phyloP scores from a whole-genome alignment of 2,113 vertebrate species.

The Scomber japonicus region DNA sequence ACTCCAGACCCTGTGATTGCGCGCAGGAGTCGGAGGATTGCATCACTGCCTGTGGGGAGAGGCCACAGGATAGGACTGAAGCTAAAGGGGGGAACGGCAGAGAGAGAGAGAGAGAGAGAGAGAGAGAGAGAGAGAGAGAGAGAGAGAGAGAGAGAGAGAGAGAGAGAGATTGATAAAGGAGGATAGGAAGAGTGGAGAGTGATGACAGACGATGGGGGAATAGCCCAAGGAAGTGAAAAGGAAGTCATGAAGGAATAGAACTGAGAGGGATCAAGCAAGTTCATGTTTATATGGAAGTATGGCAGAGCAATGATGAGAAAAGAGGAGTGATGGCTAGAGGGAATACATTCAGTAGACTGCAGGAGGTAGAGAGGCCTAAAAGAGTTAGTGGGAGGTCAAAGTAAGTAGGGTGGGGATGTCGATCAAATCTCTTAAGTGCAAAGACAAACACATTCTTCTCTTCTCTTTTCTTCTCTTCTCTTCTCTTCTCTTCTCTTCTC shows the following conservation, averaged over 20 bases:
- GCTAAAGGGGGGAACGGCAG: not conserved
- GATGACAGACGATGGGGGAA: constrained; percentile 19
- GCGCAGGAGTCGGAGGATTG: constrained; percentile 82
- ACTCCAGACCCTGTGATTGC: constrained; percentile 84
- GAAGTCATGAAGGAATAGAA: constrained; percentile 27
- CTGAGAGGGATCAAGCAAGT: constrained; percentile 17
- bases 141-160: not conserved
- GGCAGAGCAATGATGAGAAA: constrained; percentile 32
- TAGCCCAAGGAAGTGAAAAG: constrained; percentile 34
- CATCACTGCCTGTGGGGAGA: constrained; percentile 84
- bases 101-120: not conserved
- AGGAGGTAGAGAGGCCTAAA: constrained; percentile 55
- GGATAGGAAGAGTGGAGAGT: constrained; percentile 25
- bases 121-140: constrained; percentile 1
- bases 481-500: constrained; percentile 8
- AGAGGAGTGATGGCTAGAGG: constrained; percentile 30
- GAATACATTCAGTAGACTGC: constrained; percentile 32
- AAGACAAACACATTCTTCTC: constrained; percentile 49
- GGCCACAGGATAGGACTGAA: constrained; percentile 76
- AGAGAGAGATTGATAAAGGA: constrained; percentile 13
- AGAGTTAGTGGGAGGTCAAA: constrained; percentile 62
- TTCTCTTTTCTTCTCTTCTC: constrained; percentile 5
- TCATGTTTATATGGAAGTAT: constrained; percentile 49
- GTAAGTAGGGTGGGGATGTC: too few relatives aligned
- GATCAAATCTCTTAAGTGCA: constrained; percentile 34